Evolutionary conservation across 2,797 vertebrate species (phyloP), one percentile per base, ranked within the genome.

Genomic region (Anisognathus igniventris): DNA sequence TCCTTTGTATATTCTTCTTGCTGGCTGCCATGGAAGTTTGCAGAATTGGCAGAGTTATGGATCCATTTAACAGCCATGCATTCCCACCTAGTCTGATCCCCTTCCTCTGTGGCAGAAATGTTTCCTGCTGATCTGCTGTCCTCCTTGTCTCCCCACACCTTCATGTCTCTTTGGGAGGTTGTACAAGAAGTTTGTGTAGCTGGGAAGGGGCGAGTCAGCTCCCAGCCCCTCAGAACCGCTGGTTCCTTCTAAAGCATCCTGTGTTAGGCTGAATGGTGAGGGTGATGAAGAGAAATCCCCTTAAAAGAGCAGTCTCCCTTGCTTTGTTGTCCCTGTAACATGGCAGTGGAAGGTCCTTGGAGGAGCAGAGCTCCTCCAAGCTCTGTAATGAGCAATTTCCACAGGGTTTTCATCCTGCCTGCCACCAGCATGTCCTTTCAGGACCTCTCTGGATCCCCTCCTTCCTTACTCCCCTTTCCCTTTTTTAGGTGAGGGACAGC

Each of bases 121-220:
- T 31, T 44, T 73, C 18, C 51, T 27, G 0, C 39, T 53, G 25
- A 20, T 14, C 35, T 81, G 77, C 4, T n/a, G 23, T 22, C 3
- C 6, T 33, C 0, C 58, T 81, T 44, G 13, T 66, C 6, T 66
- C 25, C 37, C 22, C 0, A 0, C 8, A 27, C 27, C 25, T 44
- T 77, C 2, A 0, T 16, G 9, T 50, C 37, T 67, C 28, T 39
- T 68, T 47, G 12, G 37, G 62, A 45, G 60, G 14, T 45, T 28
- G 20, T 23, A 7, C 3, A 4, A 44, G 50, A 56, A 17, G 53
- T 54, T 57, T 61, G 33, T 40, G 0, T 35, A 28, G 56, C 47
- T 62, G 16, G 16, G 58, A 77, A 77, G 31, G n/a, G 25, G 3
- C 14, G 3, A 24, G 21, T 65, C 40, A 39, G 20, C 12, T 20